Evolutionary conservation across 2,113 vertebrate species (phyloP).

Genomic region (Nipponia nippon): DNA sequence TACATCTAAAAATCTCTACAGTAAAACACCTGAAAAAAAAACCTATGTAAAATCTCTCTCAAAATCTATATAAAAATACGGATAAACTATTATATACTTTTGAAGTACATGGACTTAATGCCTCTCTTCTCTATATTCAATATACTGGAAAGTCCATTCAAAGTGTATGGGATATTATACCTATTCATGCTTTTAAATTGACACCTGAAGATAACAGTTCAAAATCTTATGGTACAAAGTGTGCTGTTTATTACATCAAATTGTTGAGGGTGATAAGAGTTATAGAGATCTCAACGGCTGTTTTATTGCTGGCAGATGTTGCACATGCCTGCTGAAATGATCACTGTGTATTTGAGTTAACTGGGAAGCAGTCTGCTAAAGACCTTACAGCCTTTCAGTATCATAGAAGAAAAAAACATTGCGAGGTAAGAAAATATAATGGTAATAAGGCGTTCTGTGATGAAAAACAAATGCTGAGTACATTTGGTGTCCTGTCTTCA

Average conservation of each 20-base stretch:
- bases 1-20: background rate
- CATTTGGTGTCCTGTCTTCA: background rate
- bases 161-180: background rate
- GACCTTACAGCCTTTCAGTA: background rate
- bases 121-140: background rate
- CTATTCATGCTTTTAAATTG: background rate
- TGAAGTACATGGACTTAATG: background rate
- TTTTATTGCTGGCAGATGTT: background rate
- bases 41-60: background rate
- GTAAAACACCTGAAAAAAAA: background rate
- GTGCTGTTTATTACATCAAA: background rate
- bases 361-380: background rate
- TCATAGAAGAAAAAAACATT: background rate
- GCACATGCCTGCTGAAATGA: background rate
- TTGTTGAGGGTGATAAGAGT: background rate
- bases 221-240: background rate
- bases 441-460: background rate
- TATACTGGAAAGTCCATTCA: background rate
- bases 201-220: background rate
- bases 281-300: background rate
- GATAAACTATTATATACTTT: background rate
- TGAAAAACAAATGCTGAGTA: background rate
- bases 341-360: background rate
- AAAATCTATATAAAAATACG: background rate
- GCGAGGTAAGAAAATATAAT: background rate